A percentile compares a stretch with the other conserved stretches of the same genome.
These are phyloP conservation scores for Lacerta agilis DNA, from an alignment of 2,797 vertebrate species.

Conservation along the genomic window DNA sequence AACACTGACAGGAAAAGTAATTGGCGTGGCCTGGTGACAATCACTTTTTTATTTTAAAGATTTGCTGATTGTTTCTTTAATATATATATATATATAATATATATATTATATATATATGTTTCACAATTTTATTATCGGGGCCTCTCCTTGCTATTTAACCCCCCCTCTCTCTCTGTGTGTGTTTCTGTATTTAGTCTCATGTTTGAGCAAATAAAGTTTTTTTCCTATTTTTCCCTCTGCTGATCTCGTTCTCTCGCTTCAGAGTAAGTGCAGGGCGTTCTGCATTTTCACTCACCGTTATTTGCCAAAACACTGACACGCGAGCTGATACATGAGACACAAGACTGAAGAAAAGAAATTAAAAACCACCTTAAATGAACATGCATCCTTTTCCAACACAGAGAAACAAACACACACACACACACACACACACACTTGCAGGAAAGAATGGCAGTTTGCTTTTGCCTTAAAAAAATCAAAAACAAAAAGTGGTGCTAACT, in stretches of 20 bases:
- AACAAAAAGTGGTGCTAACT: neutral
- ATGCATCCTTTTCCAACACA: neutral
- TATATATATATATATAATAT: conserved; percentile 6
- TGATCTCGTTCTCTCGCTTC: neutral
- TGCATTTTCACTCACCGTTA: conserved; percentile 40
- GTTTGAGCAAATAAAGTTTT: conserved; percentile 13
- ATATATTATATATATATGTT: neutral
- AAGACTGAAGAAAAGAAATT: conserved; percentile 39
- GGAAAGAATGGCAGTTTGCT: conserved; percentile 15
- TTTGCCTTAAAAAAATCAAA: neutral
- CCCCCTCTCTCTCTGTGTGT: neutral
- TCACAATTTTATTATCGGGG: conserved; percentile 19
- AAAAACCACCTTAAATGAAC: conserved; percentile 33
- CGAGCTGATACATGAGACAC: neutral
- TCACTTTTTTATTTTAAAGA: conserved; percentile 51
- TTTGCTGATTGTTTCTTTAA: conserved; percentile 33
- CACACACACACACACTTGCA: neutral
- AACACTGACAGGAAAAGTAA: conserved; percentile 64
- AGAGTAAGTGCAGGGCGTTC: conserved; percentile 22
- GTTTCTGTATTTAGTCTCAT: conserved; percentile 28
- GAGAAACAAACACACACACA: neutral
- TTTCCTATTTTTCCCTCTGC: neutral
- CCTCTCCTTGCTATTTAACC: conserved; percentile 37
- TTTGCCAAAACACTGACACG: conserved; percentile 42
- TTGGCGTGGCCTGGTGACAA: conserved; percentile 48